Base-by-base conservation (phyloP, 2,888 invertebrate species). In the Allygus modestus region DNA sequence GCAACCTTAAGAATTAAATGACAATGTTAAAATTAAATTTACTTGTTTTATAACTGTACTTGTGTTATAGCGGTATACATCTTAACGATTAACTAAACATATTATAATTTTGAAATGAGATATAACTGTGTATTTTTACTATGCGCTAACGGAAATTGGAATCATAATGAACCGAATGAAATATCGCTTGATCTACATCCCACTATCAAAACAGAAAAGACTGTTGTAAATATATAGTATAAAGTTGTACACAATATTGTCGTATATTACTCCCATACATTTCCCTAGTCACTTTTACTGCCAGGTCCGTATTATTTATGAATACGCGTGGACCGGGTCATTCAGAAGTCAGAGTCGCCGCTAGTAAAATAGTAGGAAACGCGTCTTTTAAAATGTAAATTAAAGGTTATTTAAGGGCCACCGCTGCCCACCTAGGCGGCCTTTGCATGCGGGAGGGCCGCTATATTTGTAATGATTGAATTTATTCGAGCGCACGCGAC, bases 321-420 rank as follows among this genome's bases (percentile, higher is more conserved):
- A 65, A 65, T 31, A 7, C 11, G 46, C 46, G 75, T 28, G 28
- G 46, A 46, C 75, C 75, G n/a, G 43, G 33, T 23, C n/a, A 46
- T 77, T 77, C 46, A 46, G 28, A 46, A 28, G 23, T 41, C 28
- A 12, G 75, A 23, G 1, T 73, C 23, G 77, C 26, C 79, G 51
- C 31, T 33, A 58, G 33, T 54, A 54, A 58, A 79, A 79, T 58
- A 73, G 79, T 58, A 37, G 26, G 58, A 79, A 79, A 79, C 51
- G 51, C 31, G 58, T 79, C 54, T 79, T 37, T 79, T 79, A 54
- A 79, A 79, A 79, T 79, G 79, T 79, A 58, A 79, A 79, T 58
- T 58, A 51, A 58, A 79, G 54, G 54, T 77, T 15, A n/a, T 73
- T 71, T 33, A n/a, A 17, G 15, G 51, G 5, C 15, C 7, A 5